Percentiles rank a stretch among this genome's conserved stretches.
Conservation (phyloP, 2,797 vertebrate genomes). For the Ispidina lecontei region DNA sequence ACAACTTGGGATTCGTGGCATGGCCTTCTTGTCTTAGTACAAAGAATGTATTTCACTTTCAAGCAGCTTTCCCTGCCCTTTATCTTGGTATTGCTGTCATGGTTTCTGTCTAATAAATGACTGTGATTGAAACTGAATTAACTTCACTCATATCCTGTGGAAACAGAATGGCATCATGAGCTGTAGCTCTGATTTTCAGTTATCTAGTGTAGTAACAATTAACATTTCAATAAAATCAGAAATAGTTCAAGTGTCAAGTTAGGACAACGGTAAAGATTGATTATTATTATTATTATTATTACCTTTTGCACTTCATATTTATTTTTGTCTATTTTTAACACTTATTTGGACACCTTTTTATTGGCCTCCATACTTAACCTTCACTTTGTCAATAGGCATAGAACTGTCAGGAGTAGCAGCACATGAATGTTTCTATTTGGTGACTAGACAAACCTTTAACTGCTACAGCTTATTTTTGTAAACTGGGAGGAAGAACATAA, state of each 20-base stretch:
- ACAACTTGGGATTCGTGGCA: background rate
- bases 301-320: background rate
- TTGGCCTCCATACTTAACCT: background rate
- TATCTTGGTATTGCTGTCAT: background rate
- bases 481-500: background rate
- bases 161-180: background rate
- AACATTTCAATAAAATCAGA: background rate
- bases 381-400: background rate
- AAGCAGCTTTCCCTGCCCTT: background rate
- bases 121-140: slow-evolving; percentile 5
- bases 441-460: background rate
- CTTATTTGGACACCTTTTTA: background rate
- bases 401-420: background rate
- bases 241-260: background rate
- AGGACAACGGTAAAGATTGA: background rate
- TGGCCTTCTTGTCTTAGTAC: background rate
- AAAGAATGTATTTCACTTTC: background rate
- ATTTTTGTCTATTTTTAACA: background rate
- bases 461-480: background rate
- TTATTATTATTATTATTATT: too few species aligned
- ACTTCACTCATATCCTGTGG: background rate
- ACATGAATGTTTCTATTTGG: background rate
- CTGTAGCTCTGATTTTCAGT: background rate
- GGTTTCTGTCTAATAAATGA: background rate
- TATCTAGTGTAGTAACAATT: background rate